Conservation (phyloP, 2,797 vertebrate species). For the Hyperoplus immaculatus region DNA sequence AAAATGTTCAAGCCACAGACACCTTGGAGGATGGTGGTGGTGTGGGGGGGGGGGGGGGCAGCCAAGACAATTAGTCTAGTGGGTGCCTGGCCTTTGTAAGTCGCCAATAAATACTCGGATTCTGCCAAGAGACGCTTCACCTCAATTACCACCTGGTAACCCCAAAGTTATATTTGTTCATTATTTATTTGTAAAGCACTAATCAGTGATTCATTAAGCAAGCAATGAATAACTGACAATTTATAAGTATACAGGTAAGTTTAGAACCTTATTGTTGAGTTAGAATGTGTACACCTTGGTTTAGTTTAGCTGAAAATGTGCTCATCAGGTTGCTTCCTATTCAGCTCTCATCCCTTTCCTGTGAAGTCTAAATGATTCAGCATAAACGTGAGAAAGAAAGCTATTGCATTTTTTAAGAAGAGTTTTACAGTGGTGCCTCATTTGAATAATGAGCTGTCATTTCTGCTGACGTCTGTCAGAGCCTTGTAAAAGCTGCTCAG, state of each 20-base stretch:
- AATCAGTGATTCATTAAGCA: not conserved
- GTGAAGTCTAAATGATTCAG: slow-evolving; percentile 46
- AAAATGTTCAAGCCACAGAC: not conserved
- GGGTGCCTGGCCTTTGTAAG: not conserved
- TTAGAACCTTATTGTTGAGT: not conserved
- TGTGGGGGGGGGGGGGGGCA: no score
- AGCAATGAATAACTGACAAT: not conserved
- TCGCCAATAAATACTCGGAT: not conserved
- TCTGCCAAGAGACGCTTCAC: not conserved
- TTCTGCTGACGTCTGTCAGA: slow-evolving; percentile 54
- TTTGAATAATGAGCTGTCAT: slow-evolving; percentile 62
- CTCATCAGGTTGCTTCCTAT: slow-evolving; percentile 23
- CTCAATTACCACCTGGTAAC: not conserved
- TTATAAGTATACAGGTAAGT: not conserved
- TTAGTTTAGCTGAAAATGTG: slow-evolving; percentile 10
- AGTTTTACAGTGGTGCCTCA: slow-evolving; percentile 37
- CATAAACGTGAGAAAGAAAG: slow-evolving; percentile 37
- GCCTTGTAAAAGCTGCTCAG: slow-evolving; percentile 33
- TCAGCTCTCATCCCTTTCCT: slow-evolving; percentile 28
- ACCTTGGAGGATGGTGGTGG: not conserved
- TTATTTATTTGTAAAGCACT: not conserved
- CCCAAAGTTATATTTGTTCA: not conserved
- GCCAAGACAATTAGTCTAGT: not conserved
- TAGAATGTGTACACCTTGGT: not conserved
- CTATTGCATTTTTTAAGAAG: slow-evolving; percentile 41